Evolutionary conservation across 2,113 vertebrate genomes (phyloP).

Genomic region (Mobula birostris): DNA sequence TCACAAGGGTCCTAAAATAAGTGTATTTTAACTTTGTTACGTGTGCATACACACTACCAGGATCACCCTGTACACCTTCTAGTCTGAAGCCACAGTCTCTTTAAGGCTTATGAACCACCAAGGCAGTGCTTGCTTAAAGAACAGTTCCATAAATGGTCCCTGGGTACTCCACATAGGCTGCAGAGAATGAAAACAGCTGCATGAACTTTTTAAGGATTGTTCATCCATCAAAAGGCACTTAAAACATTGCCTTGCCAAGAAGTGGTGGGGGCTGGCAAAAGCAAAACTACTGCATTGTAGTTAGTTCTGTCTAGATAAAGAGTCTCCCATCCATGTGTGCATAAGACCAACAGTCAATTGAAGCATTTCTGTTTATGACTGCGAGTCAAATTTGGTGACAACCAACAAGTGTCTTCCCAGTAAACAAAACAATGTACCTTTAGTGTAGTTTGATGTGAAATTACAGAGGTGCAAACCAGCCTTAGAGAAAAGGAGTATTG

Average conservation of each 20-base stretch:
- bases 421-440: background rate
- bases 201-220: background rate
- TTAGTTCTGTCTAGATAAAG: background rate
- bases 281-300: background rate
- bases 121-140: background rate
- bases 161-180: background rate
- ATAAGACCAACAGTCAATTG: background rate
- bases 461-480: no score
- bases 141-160: slow-evolving; percentile 25
- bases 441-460: background rate
- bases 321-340: background rate
- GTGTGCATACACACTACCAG: background rate
- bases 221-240: slow-evolving; percentile 25
- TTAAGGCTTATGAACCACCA: background rate
- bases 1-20: background rate
- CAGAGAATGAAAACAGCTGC: slow-evolving; percentile 34
- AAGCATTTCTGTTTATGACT: background rate
- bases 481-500: no score
- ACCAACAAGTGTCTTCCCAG: background rate
- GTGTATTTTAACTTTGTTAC: background rate
- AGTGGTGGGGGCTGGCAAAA: background rate
- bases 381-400: background rate
- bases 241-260: background rate
- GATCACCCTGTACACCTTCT: background rate
- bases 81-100: background rate